phyloP scores from a whole-genome alignment of 30 jellyfish, hydroid and myxozoan genomes.

The Nemopilema nomurai region DNA sequence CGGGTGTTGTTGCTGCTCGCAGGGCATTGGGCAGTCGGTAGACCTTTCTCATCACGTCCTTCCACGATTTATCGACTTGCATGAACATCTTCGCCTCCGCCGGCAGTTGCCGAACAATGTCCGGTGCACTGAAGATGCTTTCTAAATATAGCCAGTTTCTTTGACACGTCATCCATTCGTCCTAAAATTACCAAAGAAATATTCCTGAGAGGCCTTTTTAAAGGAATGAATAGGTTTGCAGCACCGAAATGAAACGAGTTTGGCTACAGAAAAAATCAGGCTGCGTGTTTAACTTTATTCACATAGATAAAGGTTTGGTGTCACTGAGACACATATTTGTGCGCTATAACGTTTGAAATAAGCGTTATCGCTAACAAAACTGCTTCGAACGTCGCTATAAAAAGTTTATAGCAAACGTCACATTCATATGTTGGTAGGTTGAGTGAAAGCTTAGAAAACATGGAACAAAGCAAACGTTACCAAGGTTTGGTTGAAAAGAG shows the following conservation, averaged over 20 bases:
- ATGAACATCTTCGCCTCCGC: constrained; percentile 98
- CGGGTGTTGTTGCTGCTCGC: constrained; percentile 99
- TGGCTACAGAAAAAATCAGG: too few relatives aligned
- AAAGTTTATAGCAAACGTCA: background rate
- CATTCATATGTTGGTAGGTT: too few relatives aligned
- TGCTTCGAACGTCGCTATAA: background rate
- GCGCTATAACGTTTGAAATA: background rate
- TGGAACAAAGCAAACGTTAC: too few relatives aligned
- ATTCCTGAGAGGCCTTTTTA: background rate
- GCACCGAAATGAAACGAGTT: background rate
- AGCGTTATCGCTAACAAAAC: background rate
- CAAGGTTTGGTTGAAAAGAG: constrained; percentile 91
- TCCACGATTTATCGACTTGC: constrained; percentile 99
- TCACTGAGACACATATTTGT: background rate
- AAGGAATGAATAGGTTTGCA: too few relatives aligned
- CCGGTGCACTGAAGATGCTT: constrained; percentile 99
- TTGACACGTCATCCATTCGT: constrained; percentile 98
- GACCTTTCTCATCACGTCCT: constrained; percentile 95
- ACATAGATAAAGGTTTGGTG: background rate
- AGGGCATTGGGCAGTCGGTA: constrained; percentile 95
- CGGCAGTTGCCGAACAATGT: constrained; percentile 96
- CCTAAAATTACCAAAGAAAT: constrained; percentile 34
- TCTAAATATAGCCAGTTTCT: constrained; percentile 98
- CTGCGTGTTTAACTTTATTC: too few relatives aligned
- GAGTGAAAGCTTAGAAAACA: too few relatives aligned